Percentiles rank a stretch among this genome's conserved stretches.
phyloP scores from a whole-genome alignment of 2,797 vertebrate species.

The Erithacus rubecula region DNA sequence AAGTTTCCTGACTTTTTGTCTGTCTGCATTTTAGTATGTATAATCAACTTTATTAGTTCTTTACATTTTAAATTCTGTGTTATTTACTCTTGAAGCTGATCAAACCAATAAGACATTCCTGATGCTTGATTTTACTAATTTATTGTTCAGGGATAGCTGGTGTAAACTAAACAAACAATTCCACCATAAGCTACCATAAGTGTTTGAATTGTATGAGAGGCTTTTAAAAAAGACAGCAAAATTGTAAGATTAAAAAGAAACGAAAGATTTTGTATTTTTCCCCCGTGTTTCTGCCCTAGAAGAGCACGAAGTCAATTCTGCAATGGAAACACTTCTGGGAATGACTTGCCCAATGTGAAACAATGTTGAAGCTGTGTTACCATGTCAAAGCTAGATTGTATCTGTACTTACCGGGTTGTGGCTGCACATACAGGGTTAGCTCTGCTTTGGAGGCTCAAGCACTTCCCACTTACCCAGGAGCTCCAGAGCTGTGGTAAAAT shows the following conservation, averaged over 20 bases:
- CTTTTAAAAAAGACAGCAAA: not conserved
- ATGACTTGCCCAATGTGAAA: not conserved
- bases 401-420: not conserved
- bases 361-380: not conserved
- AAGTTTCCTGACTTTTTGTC: not conserved
- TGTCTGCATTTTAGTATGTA: not conserved
- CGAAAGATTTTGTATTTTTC: not conserved
- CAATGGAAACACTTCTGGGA: not conserved
- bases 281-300: not conserved
- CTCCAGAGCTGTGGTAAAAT: constrained; percentile 78
- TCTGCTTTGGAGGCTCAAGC: not conserved
- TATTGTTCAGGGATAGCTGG: not conserved
- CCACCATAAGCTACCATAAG: not conserved
- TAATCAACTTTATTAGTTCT: not conserved
- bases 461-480: constrained; percentile 76
- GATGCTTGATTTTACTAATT: not conserved
- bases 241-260: not conserved
- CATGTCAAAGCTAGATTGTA: not conserved
- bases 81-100: not conserved
- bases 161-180: not conserved
- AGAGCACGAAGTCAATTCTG: not conserved
- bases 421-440: rapidly evolving
- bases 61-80: not conserved
- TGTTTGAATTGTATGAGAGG: not conserved
- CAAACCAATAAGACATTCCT: not conserved